A percentile compares a stretch with the other conserved stretches of the same genome.
Conservation (phyloP, 2,797 vertebrate species). For the Falco peregrinus region DNA sequence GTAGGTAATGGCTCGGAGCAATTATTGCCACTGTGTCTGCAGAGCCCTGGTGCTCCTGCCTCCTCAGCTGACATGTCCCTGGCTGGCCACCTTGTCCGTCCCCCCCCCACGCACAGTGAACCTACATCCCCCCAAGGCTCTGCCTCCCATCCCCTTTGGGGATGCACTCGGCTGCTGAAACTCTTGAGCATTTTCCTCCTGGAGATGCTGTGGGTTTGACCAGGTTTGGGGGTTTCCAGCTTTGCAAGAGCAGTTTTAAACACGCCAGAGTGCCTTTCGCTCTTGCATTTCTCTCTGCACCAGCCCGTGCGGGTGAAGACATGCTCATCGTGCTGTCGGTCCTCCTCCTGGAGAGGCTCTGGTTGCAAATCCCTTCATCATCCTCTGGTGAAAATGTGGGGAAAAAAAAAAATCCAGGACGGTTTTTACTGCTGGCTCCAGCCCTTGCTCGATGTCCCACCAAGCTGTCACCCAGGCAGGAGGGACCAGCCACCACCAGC, state of each 20-base stretch:
- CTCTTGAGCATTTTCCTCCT: not conserved
- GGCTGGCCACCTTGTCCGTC: not conserved
- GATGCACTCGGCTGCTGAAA: not conserved
- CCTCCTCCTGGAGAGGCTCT: fast-evolving
- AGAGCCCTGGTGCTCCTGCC: not conserved
- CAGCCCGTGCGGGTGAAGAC: fast-evolving
- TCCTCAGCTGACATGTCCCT: not conserved
- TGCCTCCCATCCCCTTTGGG: not conserved
- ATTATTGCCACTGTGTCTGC: fast-evolving
- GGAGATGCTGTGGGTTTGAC: not conserved
- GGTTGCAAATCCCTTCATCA: not conserved
- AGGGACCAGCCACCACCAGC: not conserved
- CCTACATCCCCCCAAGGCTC: not conserved
- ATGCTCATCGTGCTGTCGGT: fast-evolving
- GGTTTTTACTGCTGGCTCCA: not conserved
- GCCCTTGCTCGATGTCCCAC: not conserved
- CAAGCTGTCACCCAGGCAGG: not conserved
- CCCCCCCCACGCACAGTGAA: fast-evolving
- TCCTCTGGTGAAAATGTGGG: not conserved
- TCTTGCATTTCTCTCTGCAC: not conserved
- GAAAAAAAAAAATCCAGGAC: not conserved
- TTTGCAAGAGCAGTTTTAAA: not conserved
- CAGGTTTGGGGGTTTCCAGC: not conserved
- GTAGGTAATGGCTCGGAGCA: not conserved
- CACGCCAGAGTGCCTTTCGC: fast-evolving